These are phyloP conservation scores for Machimus rusticus DNA, from an alignment of 2,888 invertebrate genomes.

Conservation along the genomic window DNA sequence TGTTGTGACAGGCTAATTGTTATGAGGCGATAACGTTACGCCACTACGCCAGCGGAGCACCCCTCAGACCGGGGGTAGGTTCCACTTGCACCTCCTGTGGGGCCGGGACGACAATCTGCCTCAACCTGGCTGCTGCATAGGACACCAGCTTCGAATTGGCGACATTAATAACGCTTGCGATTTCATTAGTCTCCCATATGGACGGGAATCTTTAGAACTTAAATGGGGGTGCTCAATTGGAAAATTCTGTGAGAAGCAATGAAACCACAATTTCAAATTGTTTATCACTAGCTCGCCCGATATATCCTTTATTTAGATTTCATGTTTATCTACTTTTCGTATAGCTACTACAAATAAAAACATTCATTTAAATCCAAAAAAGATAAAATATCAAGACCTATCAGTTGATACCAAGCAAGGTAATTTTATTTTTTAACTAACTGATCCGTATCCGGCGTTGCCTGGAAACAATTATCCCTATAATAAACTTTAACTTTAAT, in stretches of 20 bases:
- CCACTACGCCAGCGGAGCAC: not conserved
- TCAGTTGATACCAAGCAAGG: too few relatives aligned
- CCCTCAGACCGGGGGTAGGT: not conserved
- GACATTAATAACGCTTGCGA: not conserved
- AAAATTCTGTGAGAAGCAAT: not conserved
- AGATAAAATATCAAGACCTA: too few relatives aligned
- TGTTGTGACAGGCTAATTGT: slow-evolving; percentile 40
- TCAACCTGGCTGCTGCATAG: not conserved
- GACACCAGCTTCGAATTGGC: not conserved
- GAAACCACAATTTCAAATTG: not conserved
- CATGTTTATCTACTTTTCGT: too few relatives aligned
- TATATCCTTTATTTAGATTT: too few relatives aligned
- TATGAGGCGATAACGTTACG: slow-evolving; percentile 37
- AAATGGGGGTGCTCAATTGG: not conserved
- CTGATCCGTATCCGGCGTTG: too few relatives aligned
- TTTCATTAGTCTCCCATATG: slow-evolving; percentile 8
- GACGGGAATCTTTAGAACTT: not conserved
- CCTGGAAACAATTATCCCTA: too few relatives aligned
- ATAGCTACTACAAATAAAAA: too few relatives aligned
- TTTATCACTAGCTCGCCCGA: too few relatives aligned
- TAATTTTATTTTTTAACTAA: too few relatives aligned
- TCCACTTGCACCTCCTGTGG: not conserved
- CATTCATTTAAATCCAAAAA: too few relatives aligned
- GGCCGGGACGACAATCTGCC: not conserved
- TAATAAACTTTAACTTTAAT: too few relatives aligned